Evolutionary conservation across 2,113 vertebrate genomes (phyloP), one percentile per base, ranked within the genome.

Genomic region (Chlamydotis undulata): DNA sequence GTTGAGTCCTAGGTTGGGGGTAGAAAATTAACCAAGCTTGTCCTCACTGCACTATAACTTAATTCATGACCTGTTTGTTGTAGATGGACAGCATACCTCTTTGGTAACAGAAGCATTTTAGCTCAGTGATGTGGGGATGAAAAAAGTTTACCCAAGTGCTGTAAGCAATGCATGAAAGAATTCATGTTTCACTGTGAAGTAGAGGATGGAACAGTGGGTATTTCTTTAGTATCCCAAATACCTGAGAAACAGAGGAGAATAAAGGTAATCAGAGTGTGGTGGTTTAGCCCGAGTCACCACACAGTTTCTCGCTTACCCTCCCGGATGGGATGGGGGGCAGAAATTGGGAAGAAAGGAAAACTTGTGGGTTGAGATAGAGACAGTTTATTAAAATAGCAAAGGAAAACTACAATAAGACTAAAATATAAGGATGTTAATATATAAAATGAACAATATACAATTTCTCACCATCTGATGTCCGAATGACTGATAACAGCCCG

Each of bases 1-100:
- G 17, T 6, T 17, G 12, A n/a, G 26, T 35, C 45, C 4, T 14
- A 31, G 22, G 8, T 0, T 4, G 6, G 14, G 22, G 2, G 3
- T 2, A 28, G 23, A 26, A 9, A 31, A 1, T 17, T 45, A 4
- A 23, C 2, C 26, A 55, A 73, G 9, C 35, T 65, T 29, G 29
- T 10, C 53, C 22, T 24, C 0, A 2, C n/a, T 31, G 49, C 9
- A 0, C 12, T 19, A 12, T 16, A 43, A 23, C 12, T 39, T 65
- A 19, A 35, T 26, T 61, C 12, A 3, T 7, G 10, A 10, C 41
- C n/a, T 29, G 8, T 17, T 81, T 55, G 45, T 22, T 43, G 35
- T 12, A 73, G 14, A 5, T 10, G 47, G 11, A 31, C 28, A n/a
- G n/a, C 28, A 3, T 6, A 7, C 7, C 50, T 52, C 4, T 9